Evolutionary conservation across 2,113 vertebrate genomes (phyloP).

Genomic region (Sorex araneus): DNA sequence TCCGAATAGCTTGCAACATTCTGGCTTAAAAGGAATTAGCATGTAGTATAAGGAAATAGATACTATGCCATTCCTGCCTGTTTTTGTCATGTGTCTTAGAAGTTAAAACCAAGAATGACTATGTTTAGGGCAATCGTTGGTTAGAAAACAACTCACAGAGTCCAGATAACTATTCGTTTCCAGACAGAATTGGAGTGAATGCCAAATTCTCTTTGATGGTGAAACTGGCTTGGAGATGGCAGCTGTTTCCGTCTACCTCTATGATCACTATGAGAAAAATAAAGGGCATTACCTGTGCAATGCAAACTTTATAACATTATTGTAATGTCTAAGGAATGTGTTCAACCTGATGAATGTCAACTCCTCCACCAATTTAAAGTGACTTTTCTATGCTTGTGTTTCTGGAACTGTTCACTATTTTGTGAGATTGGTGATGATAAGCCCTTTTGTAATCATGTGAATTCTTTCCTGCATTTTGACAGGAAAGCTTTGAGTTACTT

Average conservation of each 20-base stretch:
- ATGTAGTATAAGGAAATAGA: background rate
- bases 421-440: conserved; percentile 51
- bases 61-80: background rate
- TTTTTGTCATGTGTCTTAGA: conserved; percentile 42
- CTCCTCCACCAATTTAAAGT: background rate
- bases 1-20: conserved; percentile 63
- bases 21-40: conserved; percentile 52
- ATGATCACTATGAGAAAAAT: conserved; percentile 22
- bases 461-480: conserved; percentile 66
- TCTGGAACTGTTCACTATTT: background rate
- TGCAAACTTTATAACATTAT: background rate
- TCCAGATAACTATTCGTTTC: conserved; percentile 8
- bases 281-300: background rate
- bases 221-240: background rate
- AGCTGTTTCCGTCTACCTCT: background rate
- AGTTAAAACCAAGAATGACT: background rate
- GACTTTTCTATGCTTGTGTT: background rate
- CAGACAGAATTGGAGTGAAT: background rate
- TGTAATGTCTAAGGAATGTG: no score
- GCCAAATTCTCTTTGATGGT: background rate
- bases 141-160: background rate
- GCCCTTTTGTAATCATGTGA: conserved; percentile 65
- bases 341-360: background rate
- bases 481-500: conserved; percentile 67
- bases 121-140: background rate